Percentiles rank a stretch among this genome's conserved stretches.
phyloP scores from a whole-genome alignment of 2,113 vertebrate species.

The Petromus typicus region DNA sequence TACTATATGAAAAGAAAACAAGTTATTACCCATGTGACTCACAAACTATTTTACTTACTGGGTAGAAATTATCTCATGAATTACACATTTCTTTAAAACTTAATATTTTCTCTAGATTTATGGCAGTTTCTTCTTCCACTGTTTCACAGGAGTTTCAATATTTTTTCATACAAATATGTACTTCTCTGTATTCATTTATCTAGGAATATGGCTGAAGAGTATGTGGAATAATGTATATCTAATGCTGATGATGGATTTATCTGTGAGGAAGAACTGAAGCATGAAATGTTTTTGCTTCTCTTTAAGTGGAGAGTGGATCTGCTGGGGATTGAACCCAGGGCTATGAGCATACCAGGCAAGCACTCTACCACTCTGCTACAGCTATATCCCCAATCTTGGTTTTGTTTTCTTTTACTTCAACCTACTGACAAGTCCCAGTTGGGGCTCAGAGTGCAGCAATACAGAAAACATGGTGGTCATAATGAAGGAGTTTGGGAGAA shows the following conservation, averaged over 20 bases:
- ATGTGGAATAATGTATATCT: neutral
- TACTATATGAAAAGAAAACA: slow-evolving; percentile 24
- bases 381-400: neutral
- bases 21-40: slow-evolving; percentile 17
- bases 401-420: neutral
- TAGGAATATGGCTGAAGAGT: neutral
- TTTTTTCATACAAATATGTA: neutral
- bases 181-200: neutral
- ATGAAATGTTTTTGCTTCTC: neutral
- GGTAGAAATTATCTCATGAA: slow-evolving; percentile 32
- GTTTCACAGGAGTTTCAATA: neutral
- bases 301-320: neutral
- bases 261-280: neutral
- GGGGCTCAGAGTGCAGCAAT: neutral
- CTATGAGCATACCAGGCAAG: neutral
- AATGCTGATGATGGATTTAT: neutral
- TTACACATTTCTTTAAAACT: slow-evolving; percentile 25
- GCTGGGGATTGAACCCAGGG: neutral
- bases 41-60: neutral
- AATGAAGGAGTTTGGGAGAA: neutral
- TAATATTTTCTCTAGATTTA: slow-evolving; percentile 13
- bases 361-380: neutral
- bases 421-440: neutral
- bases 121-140: slow-evolving; percentile 14
- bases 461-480: neutral